Evolutionary conservation across 1,140 invertebrate species (phyloP), one percentile per base, ranked within the genome.

Genomic region (Achatina immaculata): DNA sequence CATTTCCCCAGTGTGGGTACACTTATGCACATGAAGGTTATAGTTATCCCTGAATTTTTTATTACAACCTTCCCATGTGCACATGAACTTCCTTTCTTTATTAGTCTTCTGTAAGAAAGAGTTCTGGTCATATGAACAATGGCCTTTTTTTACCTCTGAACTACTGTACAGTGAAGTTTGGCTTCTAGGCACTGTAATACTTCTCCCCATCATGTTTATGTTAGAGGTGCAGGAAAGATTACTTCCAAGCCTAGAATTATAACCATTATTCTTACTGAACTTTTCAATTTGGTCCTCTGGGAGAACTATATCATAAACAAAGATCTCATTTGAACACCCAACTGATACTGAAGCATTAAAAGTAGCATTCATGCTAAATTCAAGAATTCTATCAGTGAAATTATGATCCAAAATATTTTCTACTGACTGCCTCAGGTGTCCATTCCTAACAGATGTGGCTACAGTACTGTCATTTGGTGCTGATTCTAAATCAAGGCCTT

Each of bases 1-100:
- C 75, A 78, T 78, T 34, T 78, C 75, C 4, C 75, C 55, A 19
- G 55, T 78, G 38, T 78, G 75, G 28, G 75, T 78, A 55, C 31
- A 76, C 31, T 11, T 65, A 43, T 78, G 75, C 55, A 78, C 42
- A 42, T 55, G 16, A 11, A 78, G 38, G 42, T 78, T 78, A 40
- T 65, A 78, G 38, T 43, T 66, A 43, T 78, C 75, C 28, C 58
- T 19, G 65, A 78, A 76, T 28, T 1, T 66, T 66, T 78, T 78
- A 28, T 40, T 58, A 66, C 75, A 78, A n/a, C 75, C 75, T 40
- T 78, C 58, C 75, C 75, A 78, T 62, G 55, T 65, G 31, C 75
- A 78, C 1, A 28, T 38, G 65, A 78, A 78, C 28, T 66, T 51
- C 55, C 9, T 51, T 51, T 48, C 4, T 31, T 75, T 75, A 6